Evolutionary conservation across 2,888 invertebrate species (phyloP), one percentile per base, ranked within the genome.

Genomic region (Spicauda simplicius): DNA sequence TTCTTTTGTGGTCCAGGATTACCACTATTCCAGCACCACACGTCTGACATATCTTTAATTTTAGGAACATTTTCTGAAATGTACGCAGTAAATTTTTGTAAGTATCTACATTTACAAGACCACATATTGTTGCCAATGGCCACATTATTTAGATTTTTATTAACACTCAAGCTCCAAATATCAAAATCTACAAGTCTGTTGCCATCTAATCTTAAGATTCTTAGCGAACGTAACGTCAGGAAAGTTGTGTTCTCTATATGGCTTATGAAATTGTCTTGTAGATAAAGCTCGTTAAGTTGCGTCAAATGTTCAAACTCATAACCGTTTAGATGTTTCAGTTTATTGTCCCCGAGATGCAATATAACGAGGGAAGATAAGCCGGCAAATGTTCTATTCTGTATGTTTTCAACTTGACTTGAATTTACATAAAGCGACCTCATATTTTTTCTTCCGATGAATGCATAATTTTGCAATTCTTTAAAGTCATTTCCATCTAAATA

Each of bases 401-500:
- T 96, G 58, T 95, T 95, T 84, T 97, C 96, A 77, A 98, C 95
- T 76, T 96, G 95, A 79, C 97, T 98, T 58, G 95, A 95, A 91
- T 98, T 98, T 72, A 98, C 96, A 90, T 96, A 98, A 72, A 98
- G 94, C 69, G 96, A 96, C 77, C 96, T 95, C 95, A 98, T 96
- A 90, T 97, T 97, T 90, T 98, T 98, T 68, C 98, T 95, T 0
- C 98, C 98, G 76, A 98, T 97, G 88, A 99, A 98, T 72, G 97
- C 96, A 89, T 98, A 97, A 88, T 97, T 96, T 85, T 97, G 96
- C 77, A 99, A 93, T 82, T 97, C 96, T 75, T 96, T 96, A 79
- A 98, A 95, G 81, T 97, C 95, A 85, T 98, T 98, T 55, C 98
- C 98, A 83, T 98, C 98, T 81, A 99, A 93, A 83, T 97, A 98